Evolutionary conservation across 2,797 vertebrate species (phyloP).

Genomic region (Chloroceryle inda): DNA sequence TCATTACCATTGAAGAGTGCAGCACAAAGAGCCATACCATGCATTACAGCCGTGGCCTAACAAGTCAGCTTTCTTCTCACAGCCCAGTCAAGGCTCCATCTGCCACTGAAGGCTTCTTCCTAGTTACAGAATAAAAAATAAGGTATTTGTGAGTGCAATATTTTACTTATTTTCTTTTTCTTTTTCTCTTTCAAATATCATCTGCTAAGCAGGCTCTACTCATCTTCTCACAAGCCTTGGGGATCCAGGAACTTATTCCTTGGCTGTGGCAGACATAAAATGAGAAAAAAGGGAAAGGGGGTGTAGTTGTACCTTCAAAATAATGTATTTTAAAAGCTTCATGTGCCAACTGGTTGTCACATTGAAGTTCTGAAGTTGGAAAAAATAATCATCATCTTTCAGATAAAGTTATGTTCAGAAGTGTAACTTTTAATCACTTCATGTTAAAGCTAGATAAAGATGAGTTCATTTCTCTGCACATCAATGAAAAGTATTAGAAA

Average conservation of each 20-base stretch:
- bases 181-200: not conserved
- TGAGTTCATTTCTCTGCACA: not conserved
- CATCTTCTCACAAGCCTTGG: not conserved
- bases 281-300: not conserved
- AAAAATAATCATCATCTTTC: not conserved
- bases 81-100: not conserved
- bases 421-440: not conserved
- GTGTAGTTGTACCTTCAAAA: not conserved
- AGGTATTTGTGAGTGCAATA: not conserved
- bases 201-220: not conserved
- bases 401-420: not conserved
- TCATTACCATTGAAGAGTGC: not conserved
- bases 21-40: not conserved
- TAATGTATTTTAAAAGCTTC: not conserved
- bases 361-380: not conserved
- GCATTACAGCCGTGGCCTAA: not conserved
- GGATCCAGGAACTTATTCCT: not conserved
- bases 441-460: not conserved
- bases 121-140: not conserved
- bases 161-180: not conserved
- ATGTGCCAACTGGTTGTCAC: not conserved
- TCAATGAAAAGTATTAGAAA: not conserved
- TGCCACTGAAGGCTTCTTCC: not conserved
- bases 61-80: accelerated
- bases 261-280: not conserved